Percentiles rank a stretch among this genome's conserved stretches.
Conservation (phyloP, 23 tunicate species). For the Pegea sp. region DNA sequence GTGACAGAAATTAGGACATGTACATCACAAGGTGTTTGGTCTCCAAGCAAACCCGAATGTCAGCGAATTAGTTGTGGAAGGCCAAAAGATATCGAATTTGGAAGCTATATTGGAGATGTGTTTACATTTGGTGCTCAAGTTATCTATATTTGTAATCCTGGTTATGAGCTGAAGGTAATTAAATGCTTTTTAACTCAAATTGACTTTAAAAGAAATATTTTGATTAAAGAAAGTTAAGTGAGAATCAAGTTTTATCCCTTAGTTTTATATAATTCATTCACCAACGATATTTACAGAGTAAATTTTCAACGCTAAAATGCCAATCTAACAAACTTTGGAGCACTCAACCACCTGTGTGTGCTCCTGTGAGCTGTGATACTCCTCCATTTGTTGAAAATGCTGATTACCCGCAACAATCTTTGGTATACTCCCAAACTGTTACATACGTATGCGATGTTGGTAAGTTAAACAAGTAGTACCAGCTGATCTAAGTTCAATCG, state of each 20-base stretch:
- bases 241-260: background rate
- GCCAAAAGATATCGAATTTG: constrained; percentile 10
- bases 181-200: background rate
- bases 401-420: background rate
- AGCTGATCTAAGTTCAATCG: background rate
- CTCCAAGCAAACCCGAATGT: constrained; percentile 17
- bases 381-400: constrained; percentile 36
- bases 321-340: constrained; percentile 15
- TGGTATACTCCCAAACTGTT: constrained; percentile 8
- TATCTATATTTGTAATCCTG: constrained; percentile 36
- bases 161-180: constrained; percentile 53
- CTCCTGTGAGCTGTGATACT: constrained; percentile 27
- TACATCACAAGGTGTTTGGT: constrained; percentile 14
- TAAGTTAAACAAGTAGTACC: background rate
- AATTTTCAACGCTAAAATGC: background rate
- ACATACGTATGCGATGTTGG: constrained; percentile 19
- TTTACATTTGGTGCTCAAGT: constrained; percentile 46
- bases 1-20: constrained; percentile 3
- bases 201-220: background rate
- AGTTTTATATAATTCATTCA: background rate
- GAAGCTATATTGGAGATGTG: constrained; percentile 4
- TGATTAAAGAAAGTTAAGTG: background rate
- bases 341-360: constrained; percentile 14
- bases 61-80: constrained; percentile 23
- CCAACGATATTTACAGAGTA: background rate